A percentile compares a stretch with the other conserved stretches of the same genome.
phyloP scores from a whole-genome alignment of 2,113 vertebrate genomes.

The Melozone crissalis region DNA sequence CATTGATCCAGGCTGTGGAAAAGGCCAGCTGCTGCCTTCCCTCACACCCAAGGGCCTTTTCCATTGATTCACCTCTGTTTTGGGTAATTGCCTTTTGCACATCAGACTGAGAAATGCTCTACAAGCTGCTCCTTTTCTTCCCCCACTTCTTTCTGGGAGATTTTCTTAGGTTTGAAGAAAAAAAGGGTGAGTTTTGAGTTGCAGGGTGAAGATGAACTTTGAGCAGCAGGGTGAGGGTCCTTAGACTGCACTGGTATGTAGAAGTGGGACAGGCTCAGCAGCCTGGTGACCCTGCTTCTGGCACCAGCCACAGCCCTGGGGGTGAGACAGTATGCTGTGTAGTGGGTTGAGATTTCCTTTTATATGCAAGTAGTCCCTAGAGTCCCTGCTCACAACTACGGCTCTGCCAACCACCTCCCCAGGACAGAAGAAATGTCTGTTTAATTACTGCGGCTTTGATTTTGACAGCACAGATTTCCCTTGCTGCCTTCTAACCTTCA shows the following conservation, averaged over 20 bases:
- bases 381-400: not conserved
- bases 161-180: not conserved
- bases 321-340: accelerated
- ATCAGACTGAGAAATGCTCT: not conserved
- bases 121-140: not conserved
- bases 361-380: accelerated
- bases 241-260: accelerated
- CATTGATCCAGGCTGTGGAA: not conserved
- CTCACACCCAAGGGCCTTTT: not conserved
- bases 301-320: not conserved
- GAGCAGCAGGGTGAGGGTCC: not conserved
- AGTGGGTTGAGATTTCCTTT: not conserved
- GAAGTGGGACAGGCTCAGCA: not conserved
- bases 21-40: not conserved
- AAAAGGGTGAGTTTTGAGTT: not conserved
- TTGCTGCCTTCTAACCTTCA: not conserved
- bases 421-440: not conserved
- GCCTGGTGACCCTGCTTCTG: not conserved
- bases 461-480: conserved; percentile 1
- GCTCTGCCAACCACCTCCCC: not conserved
- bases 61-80: not conserved
- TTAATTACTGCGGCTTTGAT: not conserved
- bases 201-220: not conserved
- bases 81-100: not conserved
- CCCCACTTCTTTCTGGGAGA: not conserved